A percentile compares a stretch with the other conserved stretches of the same genome.
phyloP scores from a whole-genome alignment of 2,797 vertebrate genomes.

The Alauda arvensis region DNA sequence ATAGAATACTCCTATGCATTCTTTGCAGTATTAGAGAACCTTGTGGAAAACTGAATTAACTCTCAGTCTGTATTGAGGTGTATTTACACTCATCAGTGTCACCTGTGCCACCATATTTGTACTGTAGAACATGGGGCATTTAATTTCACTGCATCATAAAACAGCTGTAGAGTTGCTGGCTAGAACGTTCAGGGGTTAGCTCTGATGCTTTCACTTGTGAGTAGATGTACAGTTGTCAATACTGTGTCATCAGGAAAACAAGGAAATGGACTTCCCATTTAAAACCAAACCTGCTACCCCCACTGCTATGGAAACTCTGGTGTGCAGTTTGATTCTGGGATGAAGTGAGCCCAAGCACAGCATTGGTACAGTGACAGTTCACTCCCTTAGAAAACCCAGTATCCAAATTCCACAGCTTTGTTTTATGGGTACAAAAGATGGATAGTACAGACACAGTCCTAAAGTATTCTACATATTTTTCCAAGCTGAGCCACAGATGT shows the following conservation, averaged over 20 bases:
- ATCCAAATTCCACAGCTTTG: not conserved
- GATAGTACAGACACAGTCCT: not conserved
- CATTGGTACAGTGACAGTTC: not conserved
- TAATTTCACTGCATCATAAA: not conserved
- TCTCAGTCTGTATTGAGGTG: not conserved
- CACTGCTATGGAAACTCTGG: not conserved
- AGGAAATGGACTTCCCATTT: not conserved
- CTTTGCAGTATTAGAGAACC: not conserved
- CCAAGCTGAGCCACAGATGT: not conserved
- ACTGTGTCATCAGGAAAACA: not conserved
- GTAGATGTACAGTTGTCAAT: not conserved
- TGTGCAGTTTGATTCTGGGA: not conserved
- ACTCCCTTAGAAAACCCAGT: not conserved
- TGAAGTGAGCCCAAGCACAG: not conserved
- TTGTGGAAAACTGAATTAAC: not conserved
- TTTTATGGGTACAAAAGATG: not conserved
- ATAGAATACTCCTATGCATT: fast-evolving
- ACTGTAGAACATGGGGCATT: not conserved
- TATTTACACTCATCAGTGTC: not conserved
- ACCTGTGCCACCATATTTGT: not conserved
- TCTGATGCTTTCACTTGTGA: not conserved
- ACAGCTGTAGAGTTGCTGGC: not conserved
- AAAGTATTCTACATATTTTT: not conserved
- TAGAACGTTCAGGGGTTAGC: not conserved
- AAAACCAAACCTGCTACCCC: not conserved